Evolutionary conservation across 2,113 vertebrate genomes (phyloP), one percentile per base, ranked within the genome.

Genomic region (Gambusia affinis): DNA sequence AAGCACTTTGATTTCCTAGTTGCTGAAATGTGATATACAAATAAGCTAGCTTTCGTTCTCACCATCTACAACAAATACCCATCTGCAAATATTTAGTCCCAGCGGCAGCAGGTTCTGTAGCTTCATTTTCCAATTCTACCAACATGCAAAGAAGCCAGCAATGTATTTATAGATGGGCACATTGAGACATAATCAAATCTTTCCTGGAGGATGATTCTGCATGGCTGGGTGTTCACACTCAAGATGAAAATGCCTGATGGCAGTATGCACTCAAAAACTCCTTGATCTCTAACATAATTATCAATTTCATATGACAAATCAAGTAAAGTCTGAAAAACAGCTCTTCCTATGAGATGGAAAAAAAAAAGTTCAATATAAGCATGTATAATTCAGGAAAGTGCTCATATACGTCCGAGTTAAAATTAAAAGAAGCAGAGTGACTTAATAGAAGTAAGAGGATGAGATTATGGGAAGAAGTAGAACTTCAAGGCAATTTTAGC

Each of bases 261-360:
- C 64, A 66, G 64, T 3, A 2, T 28, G 71, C 42, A 44, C 79
- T 87, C 84, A 28, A 47, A 75, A 66, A 57, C 67, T 72, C 73
- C 81, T 88, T 84, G 75, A 89, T 86, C 88, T 70, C 75, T 73
- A 78, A 83, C 57, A 72, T 60, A 82, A 84, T 87, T 89, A 83
- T 80, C 84, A 90, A 91, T 86, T 29, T 85, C 69, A 63, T 29
- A 29, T 63, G 61, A 30, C 19, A 29, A 63, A 31, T 29, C 7
- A 63, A 31, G 51, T 57, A 24, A 57, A 22, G 10, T 57, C 22
- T 57, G 17, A 57, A 57, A 57, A 57, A n/a, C 3, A 57, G 24
- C 8, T 57, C 8, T 57, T 24, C 22, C 51, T n/a, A 2, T n/a
- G 4, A 47, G 44, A 47, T 47, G 3, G 3, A 4, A 42, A 51